Conservation (phyloP, 1,140 invertebrate genomes). For the Phthorimaea operculella region DNA sequence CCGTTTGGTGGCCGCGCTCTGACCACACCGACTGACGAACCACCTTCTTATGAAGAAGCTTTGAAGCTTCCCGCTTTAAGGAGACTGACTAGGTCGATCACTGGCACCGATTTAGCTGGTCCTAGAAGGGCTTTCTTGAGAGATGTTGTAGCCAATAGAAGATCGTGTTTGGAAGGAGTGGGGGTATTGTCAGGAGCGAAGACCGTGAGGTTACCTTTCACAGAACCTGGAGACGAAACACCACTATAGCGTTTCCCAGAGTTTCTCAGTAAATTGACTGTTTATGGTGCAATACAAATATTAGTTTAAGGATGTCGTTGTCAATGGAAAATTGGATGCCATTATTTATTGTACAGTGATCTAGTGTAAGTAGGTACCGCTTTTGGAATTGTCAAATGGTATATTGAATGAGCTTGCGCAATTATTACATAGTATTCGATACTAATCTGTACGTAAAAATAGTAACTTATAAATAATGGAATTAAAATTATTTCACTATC, state of each 20-base stretch:
- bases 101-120: conserved; percentile 54
- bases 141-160: conserved; percentile 63
- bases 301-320: conserved; percentile 8
- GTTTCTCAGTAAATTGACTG: conserved; percentile 11
- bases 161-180: conserved; percentile 63
- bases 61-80: conserved; percentile 65
- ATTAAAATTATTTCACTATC: background rate
- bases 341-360: conserved; percentile 15
- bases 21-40: conserved; percentile 63
- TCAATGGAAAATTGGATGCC: conserved; percentile 19
- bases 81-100: conserved; percentile 66
- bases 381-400: conserved; percentile 31
- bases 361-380: conserved; percentile 27
- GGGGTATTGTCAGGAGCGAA: conserved; percentile 52
- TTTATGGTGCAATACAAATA: conserved; percentile 52
- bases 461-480: background rate
- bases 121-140: conserved; percentile 58
- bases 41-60: conserved; percentile 66
- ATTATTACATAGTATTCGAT: conserved; percentile 18
- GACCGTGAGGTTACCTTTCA: conserved; percentile 47
- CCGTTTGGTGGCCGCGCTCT: conserved; percentile 70
- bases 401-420: conserved; percentile 29
- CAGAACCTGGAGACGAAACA: conserved; percentile 53
- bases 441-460: conserved; percentile 9
- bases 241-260: conserved; percentile 48